Base-by-base conservation (phyloP, 2,113 vertebrate species). In the Brachyistius frenatus region DNA sequence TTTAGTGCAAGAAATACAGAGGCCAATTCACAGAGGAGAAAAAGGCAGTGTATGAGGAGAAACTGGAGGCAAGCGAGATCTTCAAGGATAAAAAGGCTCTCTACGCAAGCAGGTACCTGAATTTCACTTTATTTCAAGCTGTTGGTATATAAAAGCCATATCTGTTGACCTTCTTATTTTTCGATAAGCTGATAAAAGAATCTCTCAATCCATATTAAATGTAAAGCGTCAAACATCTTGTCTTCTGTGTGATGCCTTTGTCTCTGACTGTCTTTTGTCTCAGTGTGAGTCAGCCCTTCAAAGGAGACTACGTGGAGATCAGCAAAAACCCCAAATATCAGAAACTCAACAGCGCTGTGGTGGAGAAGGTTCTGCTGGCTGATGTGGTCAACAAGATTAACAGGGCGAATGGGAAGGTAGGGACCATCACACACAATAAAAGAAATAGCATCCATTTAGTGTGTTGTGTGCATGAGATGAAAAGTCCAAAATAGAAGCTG, bases 41-140 rank as follows among this genome's bases (percentile, higher is more conserved):
- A 92, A 99, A 96, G 84, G 96, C 96, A 0, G 93, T 98, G 80
- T 99, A 96, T 66, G 96, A 99, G 87, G 98, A 99, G 91, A 99
- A 99, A 86, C 95, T 99, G 85, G 96, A 97, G 93, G 98, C 98
- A 49, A 99, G 98, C 23, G 95, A 99, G 90, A 95, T 99, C 89
- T 99, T 99, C 94, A 99, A 98, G 91, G 96, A 98, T 91, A 99
- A 97, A 88, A 99, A 99, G 90, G 95, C 97, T 80, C 95, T 99
- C 53, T 99, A 99, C 86, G 96, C 97, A 31, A 96, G 96, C 93
- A 99, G 98, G 98, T 90, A 68, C 33, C 9, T 15, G 6, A 55
- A 5, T 56, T 5, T n/a, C 5, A 44, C 50, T 1, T 55, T 23
- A 39, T 56, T 50, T 72, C 15, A 16, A 1, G 31, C 11, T 50